These are phyloP conservation scores for Coregonus ussuriensis DNA, from an alignment of 2,797 vertebrate genomes.

Conservation along the genomic window DNA sequence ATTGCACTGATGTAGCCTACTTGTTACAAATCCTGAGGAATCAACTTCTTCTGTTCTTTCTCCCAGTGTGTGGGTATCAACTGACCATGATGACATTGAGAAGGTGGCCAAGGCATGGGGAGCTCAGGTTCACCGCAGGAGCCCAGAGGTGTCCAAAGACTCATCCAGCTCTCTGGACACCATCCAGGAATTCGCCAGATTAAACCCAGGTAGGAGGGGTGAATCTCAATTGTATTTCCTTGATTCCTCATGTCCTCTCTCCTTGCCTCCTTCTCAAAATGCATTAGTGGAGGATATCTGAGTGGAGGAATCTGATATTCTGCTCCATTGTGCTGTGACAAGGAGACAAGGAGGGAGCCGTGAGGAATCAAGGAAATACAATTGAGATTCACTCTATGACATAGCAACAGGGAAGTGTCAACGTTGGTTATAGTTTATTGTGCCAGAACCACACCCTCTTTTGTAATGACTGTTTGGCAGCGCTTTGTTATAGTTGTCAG, in stretches of 20 bases:
- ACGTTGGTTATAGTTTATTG: no score
- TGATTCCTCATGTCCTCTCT: not conserved
- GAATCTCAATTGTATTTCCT: not conserved
- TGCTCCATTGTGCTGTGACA: no score
- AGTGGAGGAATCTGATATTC: no score
- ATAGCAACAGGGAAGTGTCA: no score
- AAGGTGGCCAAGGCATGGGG: slow-evolving; percentile 83
- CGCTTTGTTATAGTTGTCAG: no score
- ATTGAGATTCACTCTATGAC: no score
- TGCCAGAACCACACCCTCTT: no score
- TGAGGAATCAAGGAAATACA: no score
- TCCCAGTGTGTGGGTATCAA: slow-evolving; percentile 92
- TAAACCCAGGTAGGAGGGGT: slow-evolving; percentile 75
- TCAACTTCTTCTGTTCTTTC: not conserved
- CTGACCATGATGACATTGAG: slow-evolving; percentile 90
- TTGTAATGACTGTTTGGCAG: no score
- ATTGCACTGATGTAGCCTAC: not conserved
- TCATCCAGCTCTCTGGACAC: slow-evolving; percentile 86
- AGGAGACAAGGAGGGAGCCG: no score
- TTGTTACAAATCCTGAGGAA: slow-evolving; percentile 14
- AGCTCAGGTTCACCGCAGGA: slow-evolving; percentile 86
- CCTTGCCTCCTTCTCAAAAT: no score
- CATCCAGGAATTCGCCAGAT: slow-evolving; percentile 83
- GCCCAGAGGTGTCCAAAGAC: slow-evolving; percentile 85
- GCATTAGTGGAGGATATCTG: no score